Base-by-base conservation (phyloP, 2,888 invertebrate species). In the Leucophenga montana region DNA sequence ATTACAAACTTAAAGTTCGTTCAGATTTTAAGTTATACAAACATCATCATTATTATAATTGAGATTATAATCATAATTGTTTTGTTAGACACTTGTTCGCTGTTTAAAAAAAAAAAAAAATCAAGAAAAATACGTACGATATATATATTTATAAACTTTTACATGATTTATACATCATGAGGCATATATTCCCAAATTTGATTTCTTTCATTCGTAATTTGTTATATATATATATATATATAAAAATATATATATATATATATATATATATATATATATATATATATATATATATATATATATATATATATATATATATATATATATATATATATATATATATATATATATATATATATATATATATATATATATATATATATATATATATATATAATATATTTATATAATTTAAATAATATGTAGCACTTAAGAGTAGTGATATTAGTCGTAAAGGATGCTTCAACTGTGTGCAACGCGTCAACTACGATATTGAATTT, bases 61-160 rank as follows among this genome's bases (percentile, higher is more conserved):
- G 53, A 6, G 5, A 48, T 48, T 16, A 16, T 18, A 16, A 53
- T 18, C 14, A 48, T 53, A 16, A 20, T 18, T 53, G 11, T 53
- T 53, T 53, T 72, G 44, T 71, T 64, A 67, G 53, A 66, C 68
- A 68, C 48, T 72, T 72, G 56, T 71, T 72, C 11, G 70, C 59
- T 66, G 75, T 73, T 75, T 75, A 82, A 39, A 39, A 39, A 39
- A 39, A 5, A 39, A 39, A 39, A 39, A 3, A 33, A 33, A 33
- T n/a, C n/a, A 33, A 8, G 33, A 39, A 56, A 4, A 22, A 14
- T 20, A 20, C 4, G 22, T 56, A 22, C 54, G 54, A 11, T 54
- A 18, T 54, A 39, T 39, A 39, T 11, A 39, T 39, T 22, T 56
- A 18, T 18, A 54, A 54, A 16, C 22, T 20, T 56, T 56, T 56